These are phyloP conservation scores for Furcifer pardalis DNA, from an alignment of 2,797 vertebrate genomes.

Conservation along the genomic window DNA sequence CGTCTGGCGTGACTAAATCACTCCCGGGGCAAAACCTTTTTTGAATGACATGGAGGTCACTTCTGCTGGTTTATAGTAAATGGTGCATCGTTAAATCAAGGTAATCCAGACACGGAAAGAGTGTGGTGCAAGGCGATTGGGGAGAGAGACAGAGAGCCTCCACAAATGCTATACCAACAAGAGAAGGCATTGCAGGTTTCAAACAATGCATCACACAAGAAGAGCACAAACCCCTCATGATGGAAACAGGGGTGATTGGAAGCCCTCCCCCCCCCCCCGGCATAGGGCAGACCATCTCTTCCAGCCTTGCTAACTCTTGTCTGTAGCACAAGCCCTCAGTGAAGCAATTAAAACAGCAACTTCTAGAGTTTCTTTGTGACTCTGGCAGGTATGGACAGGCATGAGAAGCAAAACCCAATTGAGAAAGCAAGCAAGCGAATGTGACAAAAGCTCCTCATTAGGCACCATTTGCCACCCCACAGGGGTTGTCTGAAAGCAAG, in stretches of 20 bases:
- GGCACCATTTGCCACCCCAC: too few species aligned
- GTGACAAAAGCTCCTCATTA: too few species aligned
- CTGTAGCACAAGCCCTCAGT: background rate
- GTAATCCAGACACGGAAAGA: conserved; percentile 25
- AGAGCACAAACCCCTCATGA: accelerated
- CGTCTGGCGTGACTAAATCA: conserved; percentile 63
- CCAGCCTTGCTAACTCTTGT: background rate
- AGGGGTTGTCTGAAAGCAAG: background rate
- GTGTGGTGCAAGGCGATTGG: background rate
- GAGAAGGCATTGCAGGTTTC: background rate
- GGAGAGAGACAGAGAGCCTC: background rate
- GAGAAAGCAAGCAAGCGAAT: background rate
- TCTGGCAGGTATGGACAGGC: too few species aligned
- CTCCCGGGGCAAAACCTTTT: conserved; percentile 66
- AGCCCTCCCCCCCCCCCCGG: too few species aligned
- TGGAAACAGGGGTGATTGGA: background rate
- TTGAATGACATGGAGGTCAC: conserved; percentile 53
- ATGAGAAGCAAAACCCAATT: background rate
- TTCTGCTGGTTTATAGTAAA: conserved; percentile 47
- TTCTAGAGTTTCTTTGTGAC: background rate
- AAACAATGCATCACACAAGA: background rate
- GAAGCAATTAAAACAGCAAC: background rate
- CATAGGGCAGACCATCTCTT: background rate
- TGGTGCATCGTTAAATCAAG: conserved; percentile 55
- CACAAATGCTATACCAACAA: conserved; percentile 10